phyloP scores from a whole-genome alignment of 2,113 vertebrate species.

The Hyperopisus bebe region DNA sequence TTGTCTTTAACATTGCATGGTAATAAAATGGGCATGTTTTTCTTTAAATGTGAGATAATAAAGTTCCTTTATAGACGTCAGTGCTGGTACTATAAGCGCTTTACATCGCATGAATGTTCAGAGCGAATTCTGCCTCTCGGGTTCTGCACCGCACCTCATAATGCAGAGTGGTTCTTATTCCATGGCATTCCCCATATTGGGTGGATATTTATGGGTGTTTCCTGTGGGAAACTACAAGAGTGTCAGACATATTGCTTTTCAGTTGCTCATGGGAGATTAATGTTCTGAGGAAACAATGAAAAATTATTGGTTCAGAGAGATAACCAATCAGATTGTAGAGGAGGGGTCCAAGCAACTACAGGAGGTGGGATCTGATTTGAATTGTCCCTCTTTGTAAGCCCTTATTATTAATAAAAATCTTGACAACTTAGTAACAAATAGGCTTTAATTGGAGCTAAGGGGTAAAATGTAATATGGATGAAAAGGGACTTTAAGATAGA shows the following conservation, averaged over 20 bases:
- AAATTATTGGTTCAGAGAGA: background rate
- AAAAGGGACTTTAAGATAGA: background rate
- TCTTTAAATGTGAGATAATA: background rate
- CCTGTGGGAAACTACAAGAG: background rate
- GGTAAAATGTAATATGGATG: background rate
- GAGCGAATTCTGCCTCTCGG: background rate
- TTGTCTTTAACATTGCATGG: background rate
- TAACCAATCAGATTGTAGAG: background rate
- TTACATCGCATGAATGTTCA: background rate
- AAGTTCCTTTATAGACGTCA: background rate
- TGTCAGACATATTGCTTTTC: background rate
- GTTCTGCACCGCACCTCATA: background rate
- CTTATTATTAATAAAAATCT: background rate
- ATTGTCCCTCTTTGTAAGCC: background rate
- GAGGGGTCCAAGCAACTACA: background rate
- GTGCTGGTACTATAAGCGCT: background rate
- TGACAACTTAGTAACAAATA: background rate
- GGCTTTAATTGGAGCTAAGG: background rate
- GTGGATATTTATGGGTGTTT: background rate
- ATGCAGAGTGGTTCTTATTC: background rate
- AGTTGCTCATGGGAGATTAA: background rate
- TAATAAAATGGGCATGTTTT: background rate
- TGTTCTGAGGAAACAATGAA: background rate
- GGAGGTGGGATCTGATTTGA: background rate
- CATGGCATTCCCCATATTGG: background rate